Evolutionary conservation across 2,888 invertebrate species (phyloP), one percentile per base, ranked within the genome.

Genomic region (Drosophila melanocephala): DNA sequence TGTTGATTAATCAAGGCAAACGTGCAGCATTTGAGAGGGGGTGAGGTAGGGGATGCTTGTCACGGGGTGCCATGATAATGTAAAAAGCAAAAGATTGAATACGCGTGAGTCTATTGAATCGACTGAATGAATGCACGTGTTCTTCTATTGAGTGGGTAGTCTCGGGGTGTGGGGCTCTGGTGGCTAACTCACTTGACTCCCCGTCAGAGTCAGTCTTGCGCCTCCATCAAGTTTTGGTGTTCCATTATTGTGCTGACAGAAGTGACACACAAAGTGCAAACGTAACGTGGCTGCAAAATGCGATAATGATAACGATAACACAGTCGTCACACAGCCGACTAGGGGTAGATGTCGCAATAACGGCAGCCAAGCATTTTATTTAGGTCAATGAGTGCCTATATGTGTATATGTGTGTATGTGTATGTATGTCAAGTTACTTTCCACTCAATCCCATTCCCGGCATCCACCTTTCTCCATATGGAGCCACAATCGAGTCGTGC

Each of bases 1-100:
- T 77, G 90, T 85, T 90, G 86, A 90, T 90, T 86, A 90, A 86
- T 88, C 89, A 86, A 83, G 72, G 79, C 72, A 74, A 87, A 81
- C 84, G 75, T 72, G 75, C 64, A 37, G 67, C 62, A 59, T 26
- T 33, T 56, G 30, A 33, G 65, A 44, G 37, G 19, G 65, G 47
- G 37, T 28, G 10, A 14, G 52, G 30, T 44, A 19, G 30, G 53
- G 30, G 16, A 10, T 47, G 22, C 22, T 47, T 14, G 47, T 47
- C 47, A 22, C 22, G 19, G 32, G 32, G 5, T 16, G 33, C 30
- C 39, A 58, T 72, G 68, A 72, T 68, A 72, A 68, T 69, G 73
- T 73, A 42, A 60, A 73, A 75, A 59, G 62, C 50, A 53, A 22
- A 51, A 55, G 52, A 77, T 61, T 77, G 61, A 56, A 65, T 68